Conservation (phyloP, 2,888 invertebrate genomes). For the Melinaea menophilus region DNA sequence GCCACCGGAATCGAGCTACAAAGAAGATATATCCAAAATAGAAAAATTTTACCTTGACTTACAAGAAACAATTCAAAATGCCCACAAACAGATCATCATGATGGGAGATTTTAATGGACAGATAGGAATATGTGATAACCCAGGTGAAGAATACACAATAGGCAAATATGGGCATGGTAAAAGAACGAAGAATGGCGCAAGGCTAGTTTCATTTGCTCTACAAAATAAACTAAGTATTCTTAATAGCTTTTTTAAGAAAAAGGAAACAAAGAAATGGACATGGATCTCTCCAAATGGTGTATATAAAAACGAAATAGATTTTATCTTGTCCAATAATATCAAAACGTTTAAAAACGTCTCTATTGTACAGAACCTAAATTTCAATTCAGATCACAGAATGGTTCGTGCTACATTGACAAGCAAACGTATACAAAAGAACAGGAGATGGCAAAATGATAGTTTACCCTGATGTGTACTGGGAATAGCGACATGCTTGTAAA, state of each 20-base stretch:
- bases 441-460: too few relatives aligned
- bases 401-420: too few relatives aligned
- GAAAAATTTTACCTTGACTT: too few relatives aligned
- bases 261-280: slow-evolving; percentile 23
- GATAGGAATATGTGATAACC: slow-evolving; percentile 13
- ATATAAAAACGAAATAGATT: slow-evolving; percentile 24
- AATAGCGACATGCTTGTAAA: too few relatives aligned
- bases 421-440: too few relatives aligned
- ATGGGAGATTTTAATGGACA: slow-evolving; percentile 25
- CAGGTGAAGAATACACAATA: slow-evolving; percentile 15
- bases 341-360: slow-evolving; percentile 18
- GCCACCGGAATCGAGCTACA: too few relatives aligned
- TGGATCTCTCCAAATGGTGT: slow-evolving; percentile 23
- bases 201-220: slow-evolving; percentile 18
- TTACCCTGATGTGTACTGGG: too few relatives aligned
- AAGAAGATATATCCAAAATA: too few relatives aligned
- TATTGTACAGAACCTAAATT: slow-evolving; percentile 16
- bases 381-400: slow-evolving; percentile 21
- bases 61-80: slow-evolving; percentile 4
- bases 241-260: slow-evolving; percentile 19
- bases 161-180: slow-evolving; percentile 21
- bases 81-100: slow-evolving; percentile 10
- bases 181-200: slow-evolving; percentile 21
- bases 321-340: slow-evolving; percentile 9
- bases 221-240: slow-evolving; percentile 4